A percentile compares a stretch with the other conserved stretches of the same genome.
Conservation (phyloP, 2,797 vertebrate species). For the Lagorchestes hirsutus region DNA sequence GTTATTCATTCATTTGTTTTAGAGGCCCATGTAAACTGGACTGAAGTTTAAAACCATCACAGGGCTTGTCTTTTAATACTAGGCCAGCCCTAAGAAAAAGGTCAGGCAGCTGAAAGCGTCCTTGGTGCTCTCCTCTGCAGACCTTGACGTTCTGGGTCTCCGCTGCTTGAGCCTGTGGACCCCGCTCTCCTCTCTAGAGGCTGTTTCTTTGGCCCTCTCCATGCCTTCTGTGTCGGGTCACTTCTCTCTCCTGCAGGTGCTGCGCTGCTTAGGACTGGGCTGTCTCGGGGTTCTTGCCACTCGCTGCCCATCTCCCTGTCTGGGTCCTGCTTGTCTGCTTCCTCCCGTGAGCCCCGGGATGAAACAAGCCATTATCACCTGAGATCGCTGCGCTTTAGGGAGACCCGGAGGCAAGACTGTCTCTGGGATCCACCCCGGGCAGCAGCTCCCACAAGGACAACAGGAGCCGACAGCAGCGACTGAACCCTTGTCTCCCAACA, state of each 20-base stretch:
- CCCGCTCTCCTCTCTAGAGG: neutral
- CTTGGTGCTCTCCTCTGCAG: neutral
- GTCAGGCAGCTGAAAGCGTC: neutral
- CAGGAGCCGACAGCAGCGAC: neutral
- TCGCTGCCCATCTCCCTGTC: neutral
- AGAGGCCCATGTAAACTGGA: conserved; percentile 38
- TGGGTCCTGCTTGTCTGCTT: neutral
- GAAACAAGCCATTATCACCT: neutral
- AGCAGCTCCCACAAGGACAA: neutral
- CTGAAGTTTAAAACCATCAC: conserved; percentile 29
- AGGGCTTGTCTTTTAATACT: conserved; percentile 39
- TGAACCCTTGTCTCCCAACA: neutral
- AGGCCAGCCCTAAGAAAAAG: conserved; percentile 30
- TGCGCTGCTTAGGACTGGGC: neutral
- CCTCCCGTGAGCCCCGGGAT: neutral
- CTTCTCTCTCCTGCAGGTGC: neutral
- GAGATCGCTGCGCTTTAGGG: neutral
- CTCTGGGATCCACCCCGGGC: neutral
- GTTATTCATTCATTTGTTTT: conserved; percentile 57
- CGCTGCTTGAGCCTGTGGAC: neutral
- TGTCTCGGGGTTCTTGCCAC: neutral
- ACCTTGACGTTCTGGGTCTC: neutral
- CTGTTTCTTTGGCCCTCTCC: neutral
- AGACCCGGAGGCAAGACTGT: neutral
- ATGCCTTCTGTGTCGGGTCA: neutral